Evolutionary conservation across 2,888 invertebrate species (phyloP).

Genomic region (Drosophila conformis): DNA sequence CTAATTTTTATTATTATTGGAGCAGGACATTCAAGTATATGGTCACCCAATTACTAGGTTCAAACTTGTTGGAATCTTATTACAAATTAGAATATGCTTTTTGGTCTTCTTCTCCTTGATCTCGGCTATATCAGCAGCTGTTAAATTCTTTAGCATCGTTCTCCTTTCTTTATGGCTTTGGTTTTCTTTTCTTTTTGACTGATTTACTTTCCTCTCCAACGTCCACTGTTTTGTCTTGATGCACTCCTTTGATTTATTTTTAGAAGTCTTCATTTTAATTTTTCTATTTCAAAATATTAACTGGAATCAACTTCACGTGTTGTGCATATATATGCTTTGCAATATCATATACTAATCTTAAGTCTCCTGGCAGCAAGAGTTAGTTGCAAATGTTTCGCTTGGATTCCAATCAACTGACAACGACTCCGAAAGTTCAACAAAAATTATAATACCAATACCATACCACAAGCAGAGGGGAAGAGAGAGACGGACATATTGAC

Average conservation of each 20-base stretch:
- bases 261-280: conserved; percentile 18
- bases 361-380: conserved; percentile 63
- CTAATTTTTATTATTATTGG: neutral
- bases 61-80: too few relatives aligned
- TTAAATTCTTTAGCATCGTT: too few relatives aligned
- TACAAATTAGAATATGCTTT: too few relatives aligned
- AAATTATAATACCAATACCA: conserved; percentile 3
- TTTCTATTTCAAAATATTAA: conserved; percentile 4
- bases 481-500: conserved; percentile 9
- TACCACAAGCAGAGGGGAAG: conserved; percentile 9
- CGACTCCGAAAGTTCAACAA: conserved; percentile 16
- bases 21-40: too few relatives aligned
- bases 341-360: conserved; percentile 25
- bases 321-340: conserved; percentile 3
- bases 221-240: neutral
- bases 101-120: too few relatives aligned
- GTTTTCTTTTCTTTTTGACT: conserved; percentile 38
- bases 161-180: neutral
- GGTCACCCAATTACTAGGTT: too few relatives aligned
- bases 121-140: too few relatives aligned
- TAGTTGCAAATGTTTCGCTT: conserved; percentile 55
- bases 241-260: too few relatives aligned
- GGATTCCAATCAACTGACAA: conserved; percentile 62
- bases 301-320: conserved; percentile 45
- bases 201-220: neutral